Evolutionary conservation across 2,797 vertebrate species (phyloP).

Genomic region (Danio albolineatus): DNA sequence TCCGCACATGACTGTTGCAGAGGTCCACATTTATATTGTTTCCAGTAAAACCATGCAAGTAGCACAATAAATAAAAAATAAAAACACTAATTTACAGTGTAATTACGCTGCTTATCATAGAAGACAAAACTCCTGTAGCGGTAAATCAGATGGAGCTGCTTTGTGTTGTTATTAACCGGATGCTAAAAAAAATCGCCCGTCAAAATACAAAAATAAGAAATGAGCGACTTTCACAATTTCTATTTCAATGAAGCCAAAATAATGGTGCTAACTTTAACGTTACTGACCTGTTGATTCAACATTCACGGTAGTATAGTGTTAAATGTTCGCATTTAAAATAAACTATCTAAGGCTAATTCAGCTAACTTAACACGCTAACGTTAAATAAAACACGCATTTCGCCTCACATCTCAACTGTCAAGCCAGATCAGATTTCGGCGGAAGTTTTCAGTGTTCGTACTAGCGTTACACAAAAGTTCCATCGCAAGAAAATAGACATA

Average conservation of each 20-base stretch:
- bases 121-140: neutral
- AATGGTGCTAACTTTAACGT: too few species aligned
- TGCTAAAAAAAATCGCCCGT: conserved; percentile 40
- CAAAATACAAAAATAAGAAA: neutral
- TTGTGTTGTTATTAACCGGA: conserved; percentile 38
- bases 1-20: neutral
- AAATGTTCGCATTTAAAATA: neutral
- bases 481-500: neutral
- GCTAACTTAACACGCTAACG: conserved; percentile 31
- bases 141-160: conserved; percentile 18
- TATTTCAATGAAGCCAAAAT: neutral
- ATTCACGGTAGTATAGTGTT: neutral
- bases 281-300: neutral
- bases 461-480: neutral
- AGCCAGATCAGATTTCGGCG: neutral
- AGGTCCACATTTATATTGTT: neutral
- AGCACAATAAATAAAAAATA: neutral
- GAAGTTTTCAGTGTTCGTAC: neutral
- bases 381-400: conserved; percentile 12
- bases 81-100: neutral
- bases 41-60: neutral
- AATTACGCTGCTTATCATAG: neutral
- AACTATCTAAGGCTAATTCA: conserved; percentile 5
- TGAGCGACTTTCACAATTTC: neutral
- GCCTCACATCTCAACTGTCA: neutral